These are phyloP conservation scores for Sebastes melanostomus DNA, from an alignment of 2,797 vertebrate genomes.

Conservation along the genomic window DNA sequence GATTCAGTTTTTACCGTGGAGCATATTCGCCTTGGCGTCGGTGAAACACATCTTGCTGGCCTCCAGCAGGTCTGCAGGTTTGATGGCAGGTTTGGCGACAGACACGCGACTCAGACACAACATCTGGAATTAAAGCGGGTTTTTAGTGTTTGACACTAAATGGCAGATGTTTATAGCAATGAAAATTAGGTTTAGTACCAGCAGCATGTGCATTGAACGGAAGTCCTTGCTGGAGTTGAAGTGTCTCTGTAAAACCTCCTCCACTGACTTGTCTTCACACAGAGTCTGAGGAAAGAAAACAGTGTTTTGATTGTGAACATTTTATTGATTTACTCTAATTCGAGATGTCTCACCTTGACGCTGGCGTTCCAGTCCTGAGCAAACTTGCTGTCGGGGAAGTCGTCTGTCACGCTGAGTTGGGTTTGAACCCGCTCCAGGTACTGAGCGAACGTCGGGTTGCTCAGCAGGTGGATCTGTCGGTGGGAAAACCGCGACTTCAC, in stretches of 20 bases:
- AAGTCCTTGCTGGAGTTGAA: slow-evolving; percentile 89
- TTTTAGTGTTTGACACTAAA: background rate
- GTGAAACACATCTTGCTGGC: slow-evolving; percentile 80
- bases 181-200: slow-evolving; percentile 75
- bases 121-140: slow-evolving; percentile 77
- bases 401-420: slow-evolving; percentile 84
- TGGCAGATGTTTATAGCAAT: background rate
- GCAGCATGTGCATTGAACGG: slow-evolving; percentile 85
- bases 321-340: background rate
- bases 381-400: slow-evolving; percentile 85
- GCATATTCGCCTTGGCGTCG: slow-evolving; percentile 91
- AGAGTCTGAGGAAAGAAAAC: slow-evolving; percentile 76
- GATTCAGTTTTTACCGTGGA: slow-evolving; percentile 85
- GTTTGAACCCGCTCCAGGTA: slow-evolving; percentile 84
- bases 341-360: slow-evolving; percentile 79
- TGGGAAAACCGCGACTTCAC: slow-evolving; percentile 98
- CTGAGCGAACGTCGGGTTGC: slow-evolving; percentile 83
- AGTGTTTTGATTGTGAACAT: background rate
- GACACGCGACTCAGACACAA: slow-evolving; percentile 83
- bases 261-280: slow-evolving; percentile 82
- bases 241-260: slow-evolving; percentile 84
- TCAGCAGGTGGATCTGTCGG: slow-evolving; percentile 92
- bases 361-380: slow-evolving; percentile 88
- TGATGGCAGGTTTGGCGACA: slow-evolving; percentile 78
- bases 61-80: slow-evolving; percentile 85